Base-by-base conservation (phyloP, 1,140 invertebrate species). In the Pogonomyrmex californicus region DNA sequence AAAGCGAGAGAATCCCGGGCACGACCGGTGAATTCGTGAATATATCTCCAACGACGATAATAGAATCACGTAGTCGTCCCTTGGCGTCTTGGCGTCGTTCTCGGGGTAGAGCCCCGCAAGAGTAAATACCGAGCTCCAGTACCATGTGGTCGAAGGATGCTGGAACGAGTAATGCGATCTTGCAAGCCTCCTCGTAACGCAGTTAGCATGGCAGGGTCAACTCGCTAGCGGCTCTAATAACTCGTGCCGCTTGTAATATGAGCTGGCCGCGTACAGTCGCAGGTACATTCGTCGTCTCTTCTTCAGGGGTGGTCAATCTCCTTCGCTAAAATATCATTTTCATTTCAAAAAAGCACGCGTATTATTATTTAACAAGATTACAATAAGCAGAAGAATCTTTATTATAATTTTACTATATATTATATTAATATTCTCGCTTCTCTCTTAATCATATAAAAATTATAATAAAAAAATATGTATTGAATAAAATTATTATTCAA, bases 1-100 rank as follows among this genome's bases (percentile, higher is more conserved):
- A 65, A 73, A 82, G 9, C 49, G 66, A 58, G 54, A 73, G 62
- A 58, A 75, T 79, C 63, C 65, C 51, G 41, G 4, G 66, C 65
- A 41, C 30, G 49, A 68, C 68, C 75, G 73, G 56, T 75, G 76
- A 49, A 71, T 85, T 60, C 49, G 44, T 49, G 63, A 41, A 76
- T 76, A 78, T 58, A 77, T 89, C 83, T 82, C 71, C 58, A 82
- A 75, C 75, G 41, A 68, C 60, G 68, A 79, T 89, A 89, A 91
- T 88, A 58, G 89, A 91, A 91, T 91, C 87, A 88, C 88, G 89
- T 86, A 81, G 63, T 60, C 58, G 58, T 82, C 65, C 23, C 85
- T 71, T 58, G 73, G 14, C 71, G 65, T 87, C 77, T 87, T 71
- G 75, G 58, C 68, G 41, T 79, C 75, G 47, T 73, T 23, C 78